Conservation (phyloP, 2,888 invertebrate genomes). For the Heliconius erato region DNA sequence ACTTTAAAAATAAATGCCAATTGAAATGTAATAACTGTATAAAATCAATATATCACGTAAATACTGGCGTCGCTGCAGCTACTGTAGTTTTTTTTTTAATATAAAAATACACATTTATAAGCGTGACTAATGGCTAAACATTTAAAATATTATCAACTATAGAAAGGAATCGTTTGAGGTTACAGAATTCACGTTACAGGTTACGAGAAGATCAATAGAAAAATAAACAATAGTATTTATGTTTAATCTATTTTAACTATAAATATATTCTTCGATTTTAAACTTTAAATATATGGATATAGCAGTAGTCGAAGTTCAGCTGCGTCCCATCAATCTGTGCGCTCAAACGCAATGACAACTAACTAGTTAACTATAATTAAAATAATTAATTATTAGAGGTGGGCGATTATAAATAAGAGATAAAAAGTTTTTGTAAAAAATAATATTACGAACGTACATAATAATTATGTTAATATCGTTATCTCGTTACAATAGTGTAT, state of each 20-base stretch:
- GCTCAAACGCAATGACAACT: not conserved
- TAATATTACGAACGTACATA: slow-evolving; percentile 10
- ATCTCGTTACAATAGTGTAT: not conserved
- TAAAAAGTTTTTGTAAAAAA: slow-evolving; percentile 9
- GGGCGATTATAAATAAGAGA: slow-evolving; percentile 27
- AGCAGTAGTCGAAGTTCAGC: slow-evolving; percentile 2
- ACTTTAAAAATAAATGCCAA: slow-evolving; percentile 71
- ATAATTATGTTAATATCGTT: not conserved
- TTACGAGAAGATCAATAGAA: slow-evolving; percentile 70
- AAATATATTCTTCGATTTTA: slow-evolving; percentile 60
- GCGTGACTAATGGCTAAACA: slow-evolving; percentile 48
- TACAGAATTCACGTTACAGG: slow-evolving; percentile 49
- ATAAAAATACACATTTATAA: slow-evolving; percentile 62
- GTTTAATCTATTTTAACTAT: slow-evolving; percentile 54
- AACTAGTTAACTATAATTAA: slow-evolving; percentile 5
- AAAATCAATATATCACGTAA: slow-evolving; percentile 64
- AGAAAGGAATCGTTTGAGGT: slow-evolving; percentile 32
- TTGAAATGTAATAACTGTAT: slow-evolving; percentile 61
- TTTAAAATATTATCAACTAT: slow-evolving; percentile 48
- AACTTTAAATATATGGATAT: slow-evolving; percentile 34
- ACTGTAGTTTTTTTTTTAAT: slow-evolving; percentile 52
- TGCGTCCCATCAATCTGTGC: not conserved
- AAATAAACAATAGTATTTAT: slow-evolving; percentile 69
- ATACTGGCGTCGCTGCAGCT: slow-evolving; percentile 48
- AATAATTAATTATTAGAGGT: slow-evolving; percentile 29